phyloP scores from a whole-genome alignment of 2,797 vertebrate genomes.

The Microctenopoma stevenorrisi region DNA sequence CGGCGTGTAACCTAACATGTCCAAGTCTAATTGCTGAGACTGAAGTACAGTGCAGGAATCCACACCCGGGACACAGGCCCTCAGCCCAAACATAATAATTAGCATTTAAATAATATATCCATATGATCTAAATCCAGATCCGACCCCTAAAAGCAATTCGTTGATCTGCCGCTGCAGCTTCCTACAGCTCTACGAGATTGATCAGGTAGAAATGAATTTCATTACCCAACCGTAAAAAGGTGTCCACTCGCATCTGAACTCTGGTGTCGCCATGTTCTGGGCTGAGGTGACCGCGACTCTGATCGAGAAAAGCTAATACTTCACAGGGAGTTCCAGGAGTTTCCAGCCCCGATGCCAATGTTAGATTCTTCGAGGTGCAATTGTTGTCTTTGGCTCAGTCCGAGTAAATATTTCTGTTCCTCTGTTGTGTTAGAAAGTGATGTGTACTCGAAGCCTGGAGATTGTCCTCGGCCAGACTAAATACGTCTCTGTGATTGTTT shows the following conservation, averaged over 20 bases:
- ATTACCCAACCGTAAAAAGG: slow-evolving; percentile 23
- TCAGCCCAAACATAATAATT: slow-evolving; percentile 40
- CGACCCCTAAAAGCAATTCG: neutral
- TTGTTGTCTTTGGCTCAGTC: slow-evolving; percentile 67
- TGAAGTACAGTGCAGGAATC: slow-evolving; percentile 52
- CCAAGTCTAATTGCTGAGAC: slow-evolving; percentile 55
- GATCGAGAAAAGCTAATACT: slow-evolving; percentile 58
- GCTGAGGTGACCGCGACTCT: slow-evolving; percentile 8
- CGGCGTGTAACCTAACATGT: slow-evolving; percentile 53
- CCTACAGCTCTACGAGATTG: slow-evolving; percentile 1
- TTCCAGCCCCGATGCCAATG: slow-evolving; percentile 56
- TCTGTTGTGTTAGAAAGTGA: slow-evolving; percentile 69
- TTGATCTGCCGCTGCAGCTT: slow-evolving; percentile 10
- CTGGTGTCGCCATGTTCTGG: neutral
- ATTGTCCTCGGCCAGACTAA: slow-evolving; percentile 64
- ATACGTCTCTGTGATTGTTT: slow-evolving; percentile 47
- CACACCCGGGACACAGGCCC: slow-evolving; percentile 47
- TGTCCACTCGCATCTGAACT: neutral
- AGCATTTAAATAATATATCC: no score
- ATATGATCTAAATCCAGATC: neutral
- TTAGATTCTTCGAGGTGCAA: slow-evolving; percentile 53
- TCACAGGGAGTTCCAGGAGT: slow-evolving; percentile 39
- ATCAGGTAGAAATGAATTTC: slow-evolving; percentile 20
- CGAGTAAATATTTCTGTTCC: slow-evolving; percentile 67
- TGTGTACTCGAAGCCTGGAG: slow-evolving; percentile 56